Conservation (phyloP, 2,797 vertebrate species). For the Nyctibius grandis region DNA sequence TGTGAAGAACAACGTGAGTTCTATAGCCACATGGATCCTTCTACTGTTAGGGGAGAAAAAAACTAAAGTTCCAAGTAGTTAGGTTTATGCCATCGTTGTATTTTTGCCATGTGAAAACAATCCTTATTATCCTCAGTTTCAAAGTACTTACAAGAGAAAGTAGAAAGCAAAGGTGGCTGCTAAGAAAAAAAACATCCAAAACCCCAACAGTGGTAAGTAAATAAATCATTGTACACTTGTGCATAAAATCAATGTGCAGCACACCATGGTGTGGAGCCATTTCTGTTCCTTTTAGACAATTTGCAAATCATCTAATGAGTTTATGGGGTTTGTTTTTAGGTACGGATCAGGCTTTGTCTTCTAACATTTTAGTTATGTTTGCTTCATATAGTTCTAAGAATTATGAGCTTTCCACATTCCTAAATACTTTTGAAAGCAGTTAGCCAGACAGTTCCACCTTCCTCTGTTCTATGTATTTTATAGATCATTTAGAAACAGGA, state of each 20-base stretch:
- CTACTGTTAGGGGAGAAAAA: neutral
- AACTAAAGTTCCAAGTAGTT: neutral
- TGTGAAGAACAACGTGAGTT: neutral
- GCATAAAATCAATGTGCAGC: neutral
- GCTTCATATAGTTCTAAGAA: neutral
- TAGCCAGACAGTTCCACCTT: neutral
- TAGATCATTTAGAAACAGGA: neutral
- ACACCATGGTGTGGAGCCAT: neutral
- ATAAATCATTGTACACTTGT: neutral
- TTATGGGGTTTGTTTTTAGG: neutral
- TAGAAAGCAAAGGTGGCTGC: neutral
- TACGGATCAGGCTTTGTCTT: neutral
- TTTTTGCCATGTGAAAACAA: neutral
- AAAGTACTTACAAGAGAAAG: neutral
- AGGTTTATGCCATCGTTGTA: neutral
- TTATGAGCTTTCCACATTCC: neutral
- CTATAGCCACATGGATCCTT: neutral
- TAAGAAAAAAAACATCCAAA: neutral
- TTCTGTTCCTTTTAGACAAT: neutral
- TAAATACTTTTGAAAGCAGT: neutral
- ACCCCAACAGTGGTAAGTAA: slow-evolving; percentile 10
- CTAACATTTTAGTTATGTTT: neutral
- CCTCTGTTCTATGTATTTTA: neutral
- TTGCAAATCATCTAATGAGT: neutral
- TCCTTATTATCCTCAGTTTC: neutral